These are phyloP conservation scores for Sardina pilchardus DNA, from an alignment of 2,113 vertebrate species.

Conservation along the genomic window DNA sequence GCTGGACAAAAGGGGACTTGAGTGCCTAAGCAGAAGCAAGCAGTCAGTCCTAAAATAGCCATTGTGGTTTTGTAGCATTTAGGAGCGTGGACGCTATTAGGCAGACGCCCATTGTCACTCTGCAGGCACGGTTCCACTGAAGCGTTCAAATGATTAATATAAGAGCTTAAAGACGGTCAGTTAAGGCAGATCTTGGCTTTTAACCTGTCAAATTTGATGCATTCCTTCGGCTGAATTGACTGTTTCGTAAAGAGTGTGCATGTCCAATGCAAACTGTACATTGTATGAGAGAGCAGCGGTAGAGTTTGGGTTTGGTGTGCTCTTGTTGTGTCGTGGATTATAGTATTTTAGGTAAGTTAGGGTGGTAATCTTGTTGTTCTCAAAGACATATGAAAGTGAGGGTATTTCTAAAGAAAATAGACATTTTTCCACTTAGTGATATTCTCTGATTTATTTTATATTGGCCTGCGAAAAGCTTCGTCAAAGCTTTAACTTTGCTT, in stretches of 20 bases:
- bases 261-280: background rate
- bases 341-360: background rate
- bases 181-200: constrained; percentile 64
- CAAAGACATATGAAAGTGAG: background rate
- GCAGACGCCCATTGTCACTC: background rate
- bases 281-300: background rate
- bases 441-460: no score
- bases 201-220: background rate
- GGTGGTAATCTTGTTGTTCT: background rate
- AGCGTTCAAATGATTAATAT: constrained; percentile 66
- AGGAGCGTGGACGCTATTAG: background rate
- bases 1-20: background rate
- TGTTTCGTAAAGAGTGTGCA: background rate
- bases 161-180: constrained; percentile 74
- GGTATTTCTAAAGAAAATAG: background rate
- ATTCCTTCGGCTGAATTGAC: constrained; percentile 15
- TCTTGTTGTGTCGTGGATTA: no score
- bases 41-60: background rate
- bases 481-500: background rate
- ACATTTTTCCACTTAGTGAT: background rate
- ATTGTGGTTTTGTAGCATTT: background rate
- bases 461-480: background rate
- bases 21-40: background rate
- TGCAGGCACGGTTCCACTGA: background rate
- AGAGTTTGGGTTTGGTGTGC: no score